Evolutionary conservation across 2,888 invertebrate species (phyloP).

Genomic region (Lapara coniferarum): DNA sequence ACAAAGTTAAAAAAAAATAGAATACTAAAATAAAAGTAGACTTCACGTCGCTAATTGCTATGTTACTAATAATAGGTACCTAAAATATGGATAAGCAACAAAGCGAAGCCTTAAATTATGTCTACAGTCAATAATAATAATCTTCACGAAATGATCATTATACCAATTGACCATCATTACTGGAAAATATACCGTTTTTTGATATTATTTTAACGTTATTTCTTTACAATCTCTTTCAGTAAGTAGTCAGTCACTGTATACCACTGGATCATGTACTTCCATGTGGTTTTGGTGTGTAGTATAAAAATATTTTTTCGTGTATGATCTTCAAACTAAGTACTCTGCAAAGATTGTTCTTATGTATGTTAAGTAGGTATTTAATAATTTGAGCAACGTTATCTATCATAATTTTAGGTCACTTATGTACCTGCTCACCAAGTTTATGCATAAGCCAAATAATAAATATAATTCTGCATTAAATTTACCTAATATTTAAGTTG

Average conservation of each 20-base stretch:
- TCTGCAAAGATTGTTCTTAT: too few species aligned
- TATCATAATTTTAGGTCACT: not conserved
- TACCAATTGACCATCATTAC: not conserved
- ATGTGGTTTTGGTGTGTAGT: too few species aligned
- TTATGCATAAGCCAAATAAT: not conserved
- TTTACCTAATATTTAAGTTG: not conserved
- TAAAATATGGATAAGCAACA: not conserved
- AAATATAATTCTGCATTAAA: not conserved
- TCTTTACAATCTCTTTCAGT: not conserved
- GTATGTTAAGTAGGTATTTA: not conserved
- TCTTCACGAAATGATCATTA: not conserved
- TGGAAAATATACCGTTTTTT: not conserved
- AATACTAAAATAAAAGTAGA: constrained; percentile 47
- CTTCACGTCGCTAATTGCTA: constrained; percentile 75
- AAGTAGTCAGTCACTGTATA: too few species aligned
- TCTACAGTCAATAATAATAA: not conserved
- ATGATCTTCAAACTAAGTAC: too few species aligned
- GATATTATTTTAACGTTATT: not conserved
- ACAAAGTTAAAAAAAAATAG: constrained; percentile 51
- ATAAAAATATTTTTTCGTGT: too few species aligned
- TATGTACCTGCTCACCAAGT: not conserved
- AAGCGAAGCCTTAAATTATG: constrained; percentile 4
- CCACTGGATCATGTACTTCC: too few species aligned
- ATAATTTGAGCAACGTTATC: not conserved
- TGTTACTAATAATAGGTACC: constrained; percentile 31